Percentiles rank a stretch among this genome's conserved stretches.
These are phyloP conservation scores for Lasiurus cinereus DNA, from an alignment of 2,113 vertebrate genomes.

Conservation along the genomic window DNA sequence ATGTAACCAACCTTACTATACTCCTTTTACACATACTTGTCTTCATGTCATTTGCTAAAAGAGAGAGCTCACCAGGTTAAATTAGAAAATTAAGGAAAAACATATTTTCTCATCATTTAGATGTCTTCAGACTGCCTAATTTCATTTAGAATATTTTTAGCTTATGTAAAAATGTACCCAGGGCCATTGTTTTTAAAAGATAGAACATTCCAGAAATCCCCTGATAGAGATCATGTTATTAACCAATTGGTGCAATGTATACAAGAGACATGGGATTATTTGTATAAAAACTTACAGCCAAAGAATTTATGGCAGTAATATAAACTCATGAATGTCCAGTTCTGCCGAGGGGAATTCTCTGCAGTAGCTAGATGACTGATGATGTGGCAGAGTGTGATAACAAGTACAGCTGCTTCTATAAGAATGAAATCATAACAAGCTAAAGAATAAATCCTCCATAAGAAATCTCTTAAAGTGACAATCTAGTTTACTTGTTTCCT, in stretches of 20 bases:
- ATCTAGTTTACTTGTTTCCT: conserved; percentile 72
- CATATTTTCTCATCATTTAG: conserved; percentile 84
- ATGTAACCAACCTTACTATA: conserved; percentile 69
- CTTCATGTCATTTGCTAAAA: conserved; percentile 77
- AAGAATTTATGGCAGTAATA: conserved; percentile 94
- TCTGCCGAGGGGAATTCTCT: conserved; percentile 85
- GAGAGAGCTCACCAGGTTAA: conserved; percentile 79
- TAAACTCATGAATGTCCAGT: conserved; percentile 90
- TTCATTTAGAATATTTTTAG: conserved; percentile 84
- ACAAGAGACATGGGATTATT: conserved; percentile 89
- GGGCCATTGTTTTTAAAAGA: conserved; percentile 83
- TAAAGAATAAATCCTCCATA: conserved; percentile 78
- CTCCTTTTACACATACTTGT: conserved; percentile 70
- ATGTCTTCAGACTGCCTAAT: conserved; percentile 77
- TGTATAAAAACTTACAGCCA: conserved; percentile 89
- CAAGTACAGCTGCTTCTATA: conserved; percentile 89
- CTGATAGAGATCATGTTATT: conserved; percentile 87
- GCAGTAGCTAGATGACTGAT: conserved; percentile 93
- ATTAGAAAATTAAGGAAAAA: conserved; percentile 72
- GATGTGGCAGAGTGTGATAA: conserved; percentile 92
- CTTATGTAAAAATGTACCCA: conserved; percentile 81
- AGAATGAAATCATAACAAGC: conserved; percentile 84
- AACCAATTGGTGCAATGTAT: conserved; percentile 86
- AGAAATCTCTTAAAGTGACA: conserved; percentile 77
- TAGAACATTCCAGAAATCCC: conserved; percentile 88